A percentile compares a stretch with the other conserved stretches of the same genome.
These are phyloP conservation scores for Sapayoa aenigma DNA, from an alignment of 2,113 vertebrate species.

Conservation along the genomic window DNA sequence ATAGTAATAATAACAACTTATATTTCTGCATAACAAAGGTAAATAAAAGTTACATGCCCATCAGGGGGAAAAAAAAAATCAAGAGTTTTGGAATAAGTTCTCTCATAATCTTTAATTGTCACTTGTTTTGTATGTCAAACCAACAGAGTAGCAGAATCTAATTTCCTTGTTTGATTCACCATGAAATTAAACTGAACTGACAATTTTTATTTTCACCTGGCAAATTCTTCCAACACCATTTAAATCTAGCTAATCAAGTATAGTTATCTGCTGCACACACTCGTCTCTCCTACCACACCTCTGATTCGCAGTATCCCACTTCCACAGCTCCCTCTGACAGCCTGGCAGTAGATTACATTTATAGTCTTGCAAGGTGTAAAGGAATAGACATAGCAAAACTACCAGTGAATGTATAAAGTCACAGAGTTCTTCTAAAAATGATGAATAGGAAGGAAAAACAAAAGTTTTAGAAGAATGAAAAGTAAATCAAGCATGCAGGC, in stretches of 20 bases:
- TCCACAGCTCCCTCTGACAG: conserved; percentile 54
- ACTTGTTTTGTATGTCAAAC: conserved; percentile 76
- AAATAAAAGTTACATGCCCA: conserved; percentile 68
- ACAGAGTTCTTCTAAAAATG: conserved; percentile 49
- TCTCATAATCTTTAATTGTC: conserved; percentile 78
- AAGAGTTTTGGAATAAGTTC: conserved; percentile 69
- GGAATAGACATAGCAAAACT: conserved; percentile 62
- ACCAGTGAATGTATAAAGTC: conserved; percentile 48
- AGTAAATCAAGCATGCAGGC: background rate
- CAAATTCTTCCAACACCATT: conserved; percentile 76
- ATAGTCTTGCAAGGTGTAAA: conserved; percentile 75
- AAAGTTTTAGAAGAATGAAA: background rate
- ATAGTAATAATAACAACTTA: background rate
- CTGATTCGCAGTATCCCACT: conserved; percentile 70
- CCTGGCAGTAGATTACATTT: conserved; percentile 68
- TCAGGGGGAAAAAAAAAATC: conserved; percentile 42
- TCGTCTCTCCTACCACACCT: conserved; percentile 69
- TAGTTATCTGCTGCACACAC: conserved; percentile 73
- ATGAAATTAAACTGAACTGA: conserved; percentile 84
- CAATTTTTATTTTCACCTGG: conserved; percentile 84
- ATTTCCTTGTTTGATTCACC: conserved; percentile 85
- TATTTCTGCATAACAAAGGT: conserved; percentile 38
- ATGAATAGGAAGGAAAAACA: background rate
- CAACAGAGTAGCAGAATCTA: conserved; percentile 80
- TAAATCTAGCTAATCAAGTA: conserved; percentile 81